Evolutionary conservation across 2,888 invertebrate species (phyloP), one percentile per base, ranked within the genome.

Genomic region (Nezara viridula): DNA sequence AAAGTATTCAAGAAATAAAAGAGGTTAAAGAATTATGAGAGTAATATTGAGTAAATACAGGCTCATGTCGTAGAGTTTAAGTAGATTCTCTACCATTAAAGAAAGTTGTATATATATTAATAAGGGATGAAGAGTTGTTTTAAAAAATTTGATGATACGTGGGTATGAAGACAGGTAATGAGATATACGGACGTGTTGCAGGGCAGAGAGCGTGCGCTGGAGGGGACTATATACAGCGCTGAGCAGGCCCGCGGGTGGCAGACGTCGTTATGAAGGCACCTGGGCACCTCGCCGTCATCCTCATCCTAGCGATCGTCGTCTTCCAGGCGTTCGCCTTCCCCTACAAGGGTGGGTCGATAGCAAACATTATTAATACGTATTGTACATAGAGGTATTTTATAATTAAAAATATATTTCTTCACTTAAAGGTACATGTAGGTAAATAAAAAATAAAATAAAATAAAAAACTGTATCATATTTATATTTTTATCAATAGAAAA

Each of bases 311-410:
- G 12, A 52, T 86, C 55, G 52, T 86, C 40, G 52, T 86, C 52
- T 37, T 55, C 32, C 37, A 52, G 86, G 86, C 86, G 7, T n/a
- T 86, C 50, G 86, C 86, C 60, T 52, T 40, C 24, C 86, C 86
- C 86, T 86, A 86, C 86, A 86, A 86, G 86, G 86, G 86, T 86
- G 55, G 52, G 86, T 86, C 49, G 1, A 16, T 73, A 73, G 66
- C 6, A 73, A 73, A 32, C 37, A 73, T 37, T 37, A 32, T 73
- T 37, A 19, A 5, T 37, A 27, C 21, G 37, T 73, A 21, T 66
- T 73, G 37, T 73, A 1, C 37, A 32, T 37, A 19, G 16, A 37
- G 32, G 37, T 12, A 27, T 32, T 32, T 14, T 66, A 32, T 27
- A 32, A 1, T 32, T 16, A 55, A 55, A 55, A n/a, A 9, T 60